Evolutionary conservation across 2,113 vertebrate genomes (phyloP).

Genomic region (Copsychus sechellarum): DNA sequence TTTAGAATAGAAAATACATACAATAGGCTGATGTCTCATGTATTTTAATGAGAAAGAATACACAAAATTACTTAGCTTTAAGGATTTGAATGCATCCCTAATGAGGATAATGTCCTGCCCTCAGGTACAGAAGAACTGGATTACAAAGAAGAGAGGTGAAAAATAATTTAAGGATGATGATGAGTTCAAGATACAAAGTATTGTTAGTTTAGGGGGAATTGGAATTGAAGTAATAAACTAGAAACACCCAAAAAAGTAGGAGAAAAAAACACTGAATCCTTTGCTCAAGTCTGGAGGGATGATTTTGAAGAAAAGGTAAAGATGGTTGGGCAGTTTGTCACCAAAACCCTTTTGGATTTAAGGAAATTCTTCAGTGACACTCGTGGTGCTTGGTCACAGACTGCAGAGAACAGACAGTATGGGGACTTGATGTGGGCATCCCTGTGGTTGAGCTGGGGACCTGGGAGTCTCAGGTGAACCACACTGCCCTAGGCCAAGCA

Average conservation of each 20-base stretch:
- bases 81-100: slow-evolving; percentile 26
- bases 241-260: neutral
- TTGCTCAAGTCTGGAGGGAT: neutral
- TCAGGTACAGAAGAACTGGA: neutral
- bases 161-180: neutral
- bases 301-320: neutral
- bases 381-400: accelerated
- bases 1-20: neutral
- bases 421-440: neutral
- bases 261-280: neutral
- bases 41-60: slow-evolving; percentile 31
- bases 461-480: neutral
- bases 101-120: slow-evolving; percentile 33
- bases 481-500: neutral
- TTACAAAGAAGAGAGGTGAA: slow-evolving; percentile 8
- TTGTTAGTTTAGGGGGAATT: neutral
- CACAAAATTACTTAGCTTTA: slow-evolving; percentile 3
- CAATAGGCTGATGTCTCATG: neutral
- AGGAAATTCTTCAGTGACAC: neutral
- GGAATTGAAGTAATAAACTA: neutral
- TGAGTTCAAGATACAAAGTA: slow-evolving; percentile 2
- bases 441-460: neutral
- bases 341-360: neutral
- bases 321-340: neutral
- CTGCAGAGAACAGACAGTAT: neutral